Evolutionary conservation across 1,140 invertebrate genomes (phyloP), one percentile per base, ranked within the genome.

Genomic region (Microplitis mediator): DNA sequence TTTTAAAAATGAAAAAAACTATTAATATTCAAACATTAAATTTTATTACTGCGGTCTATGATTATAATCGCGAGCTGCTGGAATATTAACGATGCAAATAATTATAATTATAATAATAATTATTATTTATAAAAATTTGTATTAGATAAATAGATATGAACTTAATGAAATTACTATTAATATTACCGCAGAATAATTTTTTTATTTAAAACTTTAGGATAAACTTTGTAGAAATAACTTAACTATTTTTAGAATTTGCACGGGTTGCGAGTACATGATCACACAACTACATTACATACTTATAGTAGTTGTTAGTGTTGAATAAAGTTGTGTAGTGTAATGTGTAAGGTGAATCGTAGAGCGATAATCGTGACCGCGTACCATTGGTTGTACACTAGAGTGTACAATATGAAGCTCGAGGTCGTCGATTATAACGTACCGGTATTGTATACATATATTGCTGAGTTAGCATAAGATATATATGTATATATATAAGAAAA

Each of bases 401-500:
- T 61, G 11, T 31, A 31, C 60, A 61, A 32, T 13, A 32, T n/a
- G 39, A 35, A 13, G 36, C 60, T 71, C 69, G 69, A 71, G 60
- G 60, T 71, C 60, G 62, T 56, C 62, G 61, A 71, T 71, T 64
- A 71, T 54, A 71, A 64, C 69, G 60, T 61, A 65, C 39, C 39
- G 39, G 39, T 45, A 45, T 45, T 45, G 11, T 45, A 45, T 45
- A 9, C 11, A 45, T 45, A 45, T 45, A 45, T 9, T 6, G 39
- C 39, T 45, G 39, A 45, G 39, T 45, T 45, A 45, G 34, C 45
- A 65, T 39, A n/a, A 23, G 23, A 23, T 23, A 23, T 23, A 23
- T 6, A 45, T 45, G 39, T 45, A 45, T 45, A 45, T 52, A 52
- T 52, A n/a, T 58, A 31, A 23, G 39, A 45, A 45, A 50, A 65